Evolutionary conservation across 2,113 vertebrate species (phyloP).

Genomic region (Alosa alosa): DNA sequence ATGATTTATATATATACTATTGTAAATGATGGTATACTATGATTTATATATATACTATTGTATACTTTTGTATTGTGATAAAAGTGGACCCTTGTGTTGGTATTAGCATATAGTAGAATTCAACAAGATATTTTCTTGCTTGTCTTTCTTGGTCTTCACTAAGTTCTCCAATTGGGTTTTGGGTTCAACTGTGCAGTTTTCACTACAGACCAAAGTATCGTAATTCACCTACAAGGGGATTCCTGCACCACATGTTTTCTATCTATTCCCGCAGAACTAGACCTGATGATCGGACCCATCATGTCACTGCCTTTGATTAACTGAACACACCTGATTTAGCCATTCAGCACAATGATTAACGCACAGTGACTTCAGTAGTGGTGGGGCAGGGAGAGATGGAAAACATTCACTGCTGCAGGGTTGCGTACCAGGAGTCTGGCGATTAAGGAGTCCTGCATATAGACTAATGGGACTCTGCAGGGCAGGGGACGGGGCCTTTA

Average conservation of each 20-base stretch:
- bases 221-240: not conserved
- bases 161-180: not conserved
- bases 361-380: not conserved
- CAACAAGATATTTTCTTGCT: not conserved
- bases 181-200: not conserved
- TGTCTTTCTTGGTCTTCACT: not conserved
- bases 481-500: not conserved
- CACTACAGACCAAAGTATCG: not conserved
- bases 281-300: not conserved
- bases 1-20: too few species aligned
- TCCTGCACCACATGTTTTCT: not conserved
- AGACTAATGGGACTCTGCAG: not conserved
- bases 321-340: not conserved
- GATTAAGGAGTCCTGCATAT: not conserved
- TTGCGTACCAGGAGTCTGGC: not conserved
- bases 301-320: not conserved
- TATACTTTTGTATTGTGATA: not conserved
- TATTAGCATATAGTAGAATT: not conserved
- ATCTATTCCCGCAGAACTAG: not conserved
- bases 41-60: not conserved
- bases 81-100: not conserved
- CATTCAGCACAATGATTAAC: not conserved
- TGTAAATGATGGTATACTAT: not conserved
- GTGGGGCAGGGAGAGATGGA: not conserved
- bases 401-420: not conserved